Base-by-base conservation (phyloP, 2,888 invertebrate species). In the Halocaridina rubra region DNA sequence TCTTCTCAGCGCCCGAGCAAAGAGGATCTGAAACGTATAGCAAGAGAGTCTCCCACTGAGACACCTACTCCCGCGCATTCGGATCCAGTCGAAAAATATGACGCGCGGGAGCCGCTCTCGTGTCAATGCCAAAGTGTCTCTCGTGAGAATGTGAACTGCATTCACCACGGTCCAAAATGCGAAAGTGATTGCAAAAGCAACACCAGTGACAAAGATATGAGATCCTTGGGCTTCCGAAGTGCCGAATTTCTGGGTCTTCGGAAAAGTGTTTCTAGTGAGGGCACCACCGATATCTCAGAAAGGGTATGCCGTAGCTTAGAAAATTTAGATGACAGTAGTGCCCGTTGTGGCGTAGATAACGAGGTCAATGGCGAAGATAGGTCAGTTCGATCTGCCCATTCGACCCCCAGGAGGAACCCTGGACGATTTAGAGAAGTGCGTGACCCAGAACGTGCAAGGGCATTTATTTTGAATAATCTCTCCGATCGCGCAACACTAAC, bases 371-470 rank as follows among this genome's bases (percentile, higher is more conserved):
- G 27, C 16, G 72, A 84, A 53, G 82, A 84, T 53, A 77, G 78
- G 61, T 78, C 77, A 0, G 78, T 84, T 3, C 39, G 84, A 32
- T 84, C 84, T 13, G 78, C 79, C 16, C 84, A 84, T 39, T 84
- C 84, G 19, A 84, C 84, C 10, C 84, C 84, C 13, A 53, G 84
- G 2, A 39, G 76, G 27, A 46, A 39, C 16, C 61, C 46, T 39
- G 53, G 59, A 29, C 59, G 69, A 16, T 84, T 84, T 30, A 59
- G 84, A 22, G 84, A 79, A 22, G 39, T 84, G 16, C 59, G 64
- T 13, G 84, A 84, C 74, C 84, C 84, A 3, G 84, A 79, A 4
- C 24, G 79, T 39, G 84, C 84, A 0, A 19, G 84, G n/a, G 84
- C 84, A 7, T 80, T 79, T 39, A 84, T 84, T 27, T 53, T 84